Evolutionary conservation across 2,888 invertebrate genomes (phyloP), one percentile per base, ranked within the genome.

Genomic region (Lycaena phlaeas): DNA sequence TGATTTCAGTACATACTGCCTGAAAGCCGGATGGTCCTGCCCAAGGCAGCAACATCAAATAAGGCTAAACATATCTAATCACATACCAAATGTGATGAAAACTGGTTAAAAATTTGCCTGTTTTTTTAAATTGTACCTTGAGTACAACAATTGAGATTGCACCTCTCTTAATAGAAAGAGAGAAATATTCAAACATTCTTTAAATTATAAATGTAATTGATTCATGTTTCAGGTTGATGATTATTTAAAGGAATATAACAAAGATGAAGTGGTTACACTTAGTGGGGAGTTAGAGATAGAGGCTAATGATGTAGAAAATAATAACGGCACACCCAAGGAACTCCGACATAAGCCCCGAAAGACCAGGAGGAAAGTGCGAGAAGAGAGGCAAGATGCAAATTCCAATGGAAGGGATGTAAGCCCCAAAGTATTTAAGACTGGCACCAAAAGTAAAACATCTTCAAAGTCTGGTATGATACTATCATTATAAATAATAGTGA

Each of bases 271-370:
- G 3, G 75, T 85, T 0, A 85, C 85, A 2, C 54, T 85, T 0
- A 85, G 85, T 18, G 85, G 85, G 3, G 85, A 85, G 36, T 48
- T 85, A n/a, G 85, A 85, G 46, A 84, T 85, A 30, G 85, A 85
- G 45, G 64, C 61, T 0, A 81, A 85, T 59, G 85, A 85, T 50
- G 56, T 73, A 26, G 81, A 81, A 30, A 85, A 85, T 46, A 85
- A 85, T 46, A 85, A 85, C 15, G 75, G 77, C 1, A 61, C 56
- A 1, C 51, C 64, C 0, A 81, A 73, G 44, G 84, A 82, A 14
- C 51, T 73, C 1, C 60, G 76, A 7, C 74, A 85, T 47, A 85
- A 84, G 48, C 68, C 79, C 0, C 55, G 82, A 15, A 84, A 81
- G 56, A 81, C 78, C 0, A 58, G 77, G 10, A 55, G 85, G 50